Base-by-base conservation (phyloP, 2,888 invertebrate genomes). In the Macaria liturata region DNA sequence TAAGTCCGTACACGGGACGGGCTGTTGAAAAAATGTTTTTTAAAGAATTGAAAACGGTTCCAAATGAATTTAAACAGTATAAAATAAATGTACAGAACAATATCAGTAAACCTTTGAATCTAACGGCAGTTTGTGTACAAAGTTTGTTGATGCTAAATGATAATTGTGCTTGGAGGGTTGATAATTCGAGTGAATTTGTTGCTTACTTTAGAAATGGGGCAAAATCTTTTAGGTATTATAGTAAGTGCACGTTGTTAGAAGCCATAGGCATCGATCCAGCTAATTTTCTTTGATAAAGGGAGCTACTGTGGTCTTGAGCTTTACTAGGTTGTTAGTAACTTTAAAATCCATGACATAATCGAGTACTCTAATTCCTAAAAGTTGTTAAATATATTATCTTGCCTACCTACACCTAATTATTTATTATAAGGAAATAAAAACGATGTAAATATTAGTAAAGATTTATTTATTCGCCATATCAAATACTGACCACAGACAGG, bases 1-100 rank as follows among this genome's bases (percentile, higher is more conserved):
- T 64, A 9, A 61, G 61, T n/a, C 30, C 60, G 3, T 62, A 54
- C 39, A 8, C 45, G 9, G 65, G 65, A 3, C 20, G 40, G 7
- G 40, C 43, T 7, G 48, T 65, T 1, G 40, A 45, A 4, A 53
- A 46, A 37, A n/a, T 31, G 4, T 8, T 32, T 6, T 62, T 65
- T 43, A 48, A 58, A 7, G n/a, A 32, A 42, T 4, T 52, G 3
- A n/a, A 46, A 0, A 43, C n/a, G 4, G 49, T 55, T 7, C 53
- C 57, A 6, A 49, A 46, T 2, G 43, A 53, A 20, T 59, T 55
- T 37, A 4, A 40, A 9, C 6, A 37, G 3, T 56, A 62, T 40
- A 54, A 57, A 34, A 3, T 9, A 8, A 54, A 57, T 20, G 39
- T 57, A 3, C 34, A 1, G 7, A 32, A 31, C 2, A 42, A 46